These are phyloP conservation scores for Mongoloraphidia duomilia DNA, from an alignment of 2,888 invertebrate species.

Conservation along the genomic window DNA sequence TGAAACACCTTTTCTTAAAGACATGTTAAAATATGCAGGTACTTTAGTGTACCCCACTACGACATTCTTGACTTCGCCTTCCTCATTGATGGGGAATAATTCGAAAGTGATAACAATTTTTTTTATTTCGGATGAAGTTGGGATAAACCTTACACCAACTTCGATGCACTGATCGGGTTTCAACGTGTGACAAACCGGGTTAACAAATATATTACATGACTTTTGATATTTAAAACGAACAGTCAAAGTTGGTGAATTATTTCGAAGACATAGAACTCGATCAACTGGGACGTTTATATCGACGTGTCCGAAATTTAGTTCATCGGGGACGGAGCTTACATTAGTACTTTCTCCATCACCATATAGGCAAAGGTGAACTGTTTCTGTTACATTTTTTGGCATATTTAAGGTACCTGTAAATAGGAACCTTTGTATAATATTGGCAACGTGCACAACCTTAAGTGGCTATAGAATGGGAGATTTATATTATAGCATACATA, in stretches of 20 bases:
- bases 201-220: slow-evolving; percentile 28
- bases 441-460: no score
- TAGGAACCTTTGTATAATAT: no score
- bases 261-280: slow-evolving; percentile 30
- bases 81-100: no score
- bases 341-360: slow-evolving; percentile 37
- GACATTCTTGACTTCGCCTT: slow-evolving; percentile 4
- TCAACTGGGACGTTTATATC: slow-evolving; percentile 25
- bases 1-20: no score
- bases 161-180: slow-evolving; percentile 25
- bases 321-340: slow-evolving; percentile 33
- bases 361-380: slow-evolving; percentile 38
- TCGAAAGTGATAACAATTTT: background rate
- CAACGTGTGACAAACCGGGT: slow-evolving; percentile 29
- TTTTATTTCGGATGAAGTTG: background rate
- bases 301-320: slow-evolving; percentile 33
- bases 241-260: slow-evolving; percentile 29
- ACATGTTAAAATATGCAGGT: slow-evolving; percentile 8
- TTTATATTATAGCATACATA: no score
- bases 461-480: no score
- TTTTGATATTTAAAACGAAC: slow-evolving; percentile 30
- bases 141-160: background rate
- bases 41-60: slow-evolving; percentile 14
- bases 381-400: slow-evolving; percentile 21
- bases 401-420: no score